Base-by-base conservation (phyloP, 1,140 invertebrate species). In the Drosophila subpulchrella region DNA sequence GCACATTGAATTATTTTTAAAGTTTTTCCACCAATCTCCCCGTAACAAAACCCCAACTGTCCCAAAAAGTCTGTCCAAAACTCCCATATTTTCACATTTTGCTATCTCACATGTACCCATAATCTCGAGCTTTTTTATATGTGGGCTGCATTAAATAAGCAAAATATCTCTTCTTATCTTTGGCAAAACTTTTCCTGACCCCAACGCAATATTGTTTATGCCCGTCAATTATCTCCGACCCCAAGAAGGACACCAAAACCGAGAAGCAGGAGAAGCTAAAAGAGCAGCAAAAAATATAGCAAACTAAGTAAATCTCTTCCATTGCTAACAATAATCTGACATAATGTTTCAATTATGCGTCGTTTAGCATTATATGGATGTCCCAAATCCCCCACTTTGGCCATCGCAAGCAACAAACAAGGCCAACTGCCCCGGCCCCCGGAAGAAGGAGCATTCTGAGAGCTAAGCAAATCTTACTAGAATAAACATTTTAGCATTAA, bases 401-500 rank as follows among this genome's bases (percentile, higher is more conserved):
- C 38, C 34, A 12, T 38, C 12, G 17, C 11, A 47, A 20, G 32
- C 30, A 53, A 66, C 53, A 68, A 66, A 68, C 65, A 70, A 57
- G 67, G 61, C 58, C 41, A 56, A 63, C 44, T 54, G 20, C 54
- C 50, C 20, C 53, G 17, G 20, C 17, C 34, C 36, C 58, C 42
- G 17, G 34, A 48, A 63, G 32, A 68, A 79, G 62, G 58, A 83
- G 73, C 84, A 83, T 76, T 89, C 80, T 73, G 61, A 88, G 83
- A 88, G 76, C 80, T 84, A 84, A 89, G 84, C 80, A 89, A 89
- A 89, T 89, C 80, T 89, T 78, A 89, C 50, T 89, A 81, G 77
- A 89, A 84, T 89, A 89, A 89, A 89, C 84, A 89, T 89, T 89
- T 89, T 89, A 81, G 79, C 84, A 89, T 89, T 89, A 84, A 89